Conservation (phyloP, 2,797 vertebrate species). For the Melanotaenia parkinsoni region DNA sequence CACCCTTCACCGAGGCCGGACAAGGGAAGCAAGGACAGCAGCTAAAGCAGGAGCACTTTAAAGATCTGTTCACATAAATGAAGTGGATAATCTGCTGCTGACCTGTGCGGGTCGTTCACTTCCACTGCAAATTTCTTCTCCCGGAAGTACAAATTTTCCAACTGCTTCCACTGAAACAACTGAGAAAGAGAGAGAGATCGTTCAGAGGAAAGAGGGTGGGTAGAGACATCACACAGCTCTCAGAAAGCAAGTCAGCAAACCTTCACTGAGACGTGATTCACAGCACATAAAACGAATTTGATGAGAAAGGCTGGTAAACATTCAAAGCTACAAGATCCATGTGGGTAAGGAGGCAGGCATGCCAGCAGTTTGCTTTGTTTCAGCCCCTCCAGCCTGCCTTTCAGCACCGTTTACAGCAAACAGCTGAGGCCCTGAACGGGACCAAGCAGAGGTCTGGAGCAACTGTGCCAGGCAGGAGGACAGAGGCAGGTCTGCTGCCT, state of each 20-base stretch:
- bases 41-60: constrained; percentile 56
- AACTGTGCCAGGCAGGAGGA: constrained; percentile 41
- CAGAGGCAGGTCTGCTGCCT: constrained; percentile 34
- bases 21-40: constrained; percentile 25
- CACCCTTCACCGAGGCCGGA: constrained; percentile 53
- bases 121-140: constrained; percentile 99
- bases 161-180: constrained; percentile 99
- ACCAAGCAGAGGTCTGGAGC: constrained; percentile 33
- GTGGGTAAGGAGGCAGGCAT: neutral
- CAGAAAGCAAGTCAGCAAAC: no score
- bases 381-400: constrained; percentile 10
- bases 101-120: constrained; percentile 98
- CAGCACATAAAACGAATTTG: constrained; percentile 33
- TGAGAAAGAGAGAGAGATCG: constrained; percentile 64
- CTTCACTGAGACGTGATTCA: constrained; percentile 30
- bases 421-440: constrained; percentile 30
- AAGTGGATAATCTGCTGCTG: constrained; percentile 65
- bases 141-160: constrained; percentile 97
- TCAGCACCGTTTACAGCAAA: constrained; percentile 26
- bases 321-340: constrained; percentile 12
- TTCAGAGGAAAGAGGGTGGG: constrained; percentile 20
- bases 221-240: constrained; percentile 35
- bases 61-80: constrained; percentile 28
- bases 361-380: constrained; percentile 28
- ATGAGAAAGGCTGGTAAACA: constrained; percentile 35